Conservation (phyloP, 2,113 vertebrate genomes). For the Asarcornis scutulata region DNA sequence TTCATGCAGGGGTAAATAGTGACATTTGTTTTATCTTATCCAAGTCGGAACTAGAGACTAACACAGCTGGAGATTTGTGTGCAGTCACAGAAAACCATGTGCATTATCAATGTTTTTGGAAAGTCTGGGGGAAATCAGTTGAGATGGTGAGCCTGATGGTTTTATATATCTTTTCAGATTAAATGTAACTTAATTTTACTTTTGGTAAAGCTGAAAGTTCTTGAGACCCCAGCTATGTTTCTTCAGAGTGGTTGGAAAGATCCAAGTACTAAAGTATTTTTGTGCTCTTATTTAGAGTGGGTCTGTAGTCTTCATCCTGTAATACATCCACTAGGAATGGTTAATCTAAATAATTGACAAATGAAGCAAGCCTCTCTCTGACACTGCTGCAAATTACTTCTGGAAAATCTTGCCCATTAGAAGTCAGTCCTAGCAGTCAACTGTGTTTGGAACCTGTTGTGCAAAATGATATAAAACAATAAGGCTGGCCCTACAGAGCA, state of each 20-base stretch:
- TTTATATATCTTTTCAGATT: not conserved
- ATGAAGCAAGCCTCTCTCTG: not conserved
- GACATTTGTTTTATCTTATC: not conserved
- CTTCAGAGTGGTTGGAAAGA: not conserved
- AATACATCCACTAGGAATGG: not conserved
- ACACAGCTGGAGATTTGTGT: not conserved
- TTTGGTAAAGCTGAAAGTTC: not conserved
- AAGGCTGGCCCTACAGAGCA: not conserved
- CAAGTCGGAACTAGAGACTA: not conserved
- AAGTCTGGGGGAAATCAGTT: not conserved
- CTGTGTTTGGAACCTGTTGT: not conserved
- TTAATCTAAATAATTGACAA: not conserved
- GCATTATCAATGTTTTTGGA: not conserved
- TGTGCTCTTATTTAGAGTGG: not conserved
- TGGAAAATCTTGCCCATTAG: not conserved
- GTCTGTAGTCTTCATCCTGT: not conserved
- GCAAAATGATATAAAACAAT: not conserved
- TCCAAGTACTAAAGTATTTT: not conserved
- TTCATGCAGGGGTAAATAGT: not conserved
- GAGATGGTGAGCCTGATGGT: not conserved
- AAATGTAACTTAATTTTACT: not conserved
- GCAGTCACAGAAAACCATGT: not conserved
- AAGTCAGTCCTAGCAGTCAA: not conserved
- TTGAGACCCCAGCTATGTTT: not conserved
- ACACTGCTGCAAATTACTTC: not conserved